Evolutionary conservation across 2,113 vertebrate species (phyloP).

Genomic region (Hyaena hyaena): DNA sequence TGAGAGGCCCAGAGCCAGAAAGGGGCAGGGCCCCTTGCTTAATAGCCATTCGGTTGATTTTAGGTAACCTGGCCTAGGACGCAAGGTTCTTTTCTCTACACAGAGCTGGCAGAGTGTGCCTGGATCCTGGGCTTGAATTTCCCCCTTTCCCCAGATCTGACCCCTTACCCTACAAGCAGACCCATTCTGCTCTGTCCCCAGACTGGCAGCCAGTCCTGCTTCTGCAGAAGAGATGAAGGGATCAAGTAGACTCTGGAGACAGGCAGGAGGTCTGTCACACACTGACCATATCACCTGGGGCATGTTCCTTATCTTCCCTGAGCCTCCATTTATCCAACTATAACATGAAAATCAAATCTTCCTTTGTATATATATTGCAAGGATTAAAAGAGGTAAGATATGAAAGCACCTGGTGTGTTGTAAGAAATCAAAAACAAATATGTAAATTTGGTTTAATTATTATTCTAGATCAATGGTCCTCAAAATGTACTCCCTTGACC

Average conservation of each 20-base stretch:
- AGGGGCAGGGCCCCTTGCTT: not conserved
- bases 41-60: not conserved
- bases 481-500: not conserved
- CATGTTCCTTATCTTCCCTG: not conserved
- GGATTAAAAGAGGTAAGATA: not conserved
- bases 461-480: slow-evolving; percentile 10
- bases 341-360: not conserved
- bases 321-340: not conserved
- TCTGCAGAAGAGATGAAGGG: not conserved
- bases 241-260: not conserved
- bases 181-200: not conserved
- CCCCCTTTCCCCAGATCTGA: not conserved
- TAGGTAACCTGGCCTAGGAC: not conserved
- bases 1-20: not conserved
- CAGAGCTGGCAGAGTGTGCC: not conserved
- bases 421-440: not conserved
- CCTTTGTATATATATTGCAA: not conserved
- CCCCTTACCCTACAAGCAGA: not conserved
- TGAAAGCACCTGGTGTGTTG: not conserved
- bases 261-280: not conserved
- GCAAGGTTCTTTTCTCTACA: not conserved
- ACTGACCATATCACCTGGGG: not conserved
- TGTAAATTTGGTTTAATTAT: not conserved
- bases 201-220: not conserved
- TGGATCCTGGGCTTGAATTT: not conserved